Evolutionary conservation across 1,140 invertebrate species (phyloP).

Genomic region (Liolophura sinensis): DNA sequence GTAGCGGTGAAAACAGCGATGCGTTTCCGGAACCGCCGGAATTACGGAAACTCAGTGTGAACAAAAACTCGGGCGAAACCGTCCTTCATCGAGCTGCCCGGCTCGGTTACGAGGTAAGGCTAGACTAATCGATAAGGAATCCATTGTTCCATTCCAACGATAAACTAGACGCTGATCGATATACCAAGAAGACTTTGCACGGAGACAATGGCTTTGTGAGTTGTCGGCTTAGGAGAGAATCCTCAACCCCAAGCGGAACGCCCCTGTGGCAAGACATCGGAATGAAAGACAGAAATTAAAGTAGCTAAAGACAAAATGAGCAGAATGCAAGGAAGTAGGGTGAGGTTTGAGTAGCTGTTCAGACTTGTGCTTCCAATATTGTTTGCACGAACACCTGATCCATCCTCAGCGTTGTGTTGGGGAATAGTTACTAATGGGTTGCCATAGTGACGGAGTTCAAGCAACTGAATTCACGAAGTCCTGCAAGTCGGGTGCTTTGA

Average conservation of each 20-base stretch:
- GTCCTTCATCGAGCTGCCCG: conserved; percentile 86
- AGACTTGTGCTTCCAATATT: no score
- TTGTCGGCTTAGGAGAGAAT: neutral
- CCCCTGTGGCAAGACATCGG: neutral
- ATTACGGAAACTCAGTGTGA: conserved; percentile 88
- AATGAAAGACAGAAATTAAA: neutral
- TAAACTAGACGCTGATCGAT: neutral
- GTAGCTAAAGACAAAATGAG: no score
- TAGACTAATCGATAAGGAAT: conserved; percentile 12
- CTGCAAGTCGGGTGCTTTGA: no score
- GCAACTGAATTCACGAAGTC: no score
- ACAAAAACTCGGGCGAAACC: conserved; percentile 91
- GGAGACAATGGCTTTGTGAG: neutral
- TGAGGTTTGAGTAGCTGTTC: no score
- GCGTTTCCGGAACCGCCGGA: conserved; percentile 60
- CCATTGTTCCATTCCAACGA: no score
- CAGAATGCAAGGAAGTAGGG: no score
- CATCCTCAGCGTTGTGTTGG: no score
- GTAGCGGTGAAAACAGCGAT: no score
- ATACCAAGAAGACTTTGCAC: neutral
- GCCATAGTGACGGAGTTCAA: no score
- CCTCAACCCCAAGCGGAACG: neutral
- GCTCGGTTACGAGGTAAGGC: conserved; percentile 81
- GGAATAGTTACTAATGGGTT: no score
- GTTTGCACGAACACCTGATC: no score